Percentiles rank a stretch among this genome's conserved stretches.
phyloP scores from a whole-genome alignment of 2,888 invertebrate genomes.

The Ectemnius continuus region DNA sequence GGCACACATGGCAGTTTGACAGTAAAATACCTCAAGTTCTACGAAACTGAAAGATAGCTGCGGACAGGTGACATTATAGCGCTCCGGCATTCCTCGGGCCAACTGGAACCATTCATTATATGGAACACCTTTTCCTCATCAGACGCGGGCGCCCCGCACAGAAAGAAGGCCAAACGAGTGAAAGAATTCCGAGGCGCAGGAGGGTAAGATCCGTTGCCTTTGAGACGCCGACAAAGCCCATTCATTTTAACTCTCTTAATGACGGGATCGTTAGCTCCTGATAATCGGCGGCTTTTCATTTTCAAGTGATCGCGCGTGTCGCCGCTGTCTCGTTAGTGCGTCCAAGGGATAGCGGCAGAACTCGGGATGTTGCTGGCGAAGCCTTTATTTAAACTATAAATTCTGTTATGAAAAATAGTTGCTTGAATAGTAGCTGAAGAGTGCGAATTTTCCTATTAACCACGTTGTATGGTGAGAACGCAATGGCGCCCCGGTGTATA shows the following conservation, averaged over 20 bases:
- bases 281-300: slow-evolving; percentile 42
- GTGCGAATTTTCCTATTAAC: slow-evolving; percentile 11
- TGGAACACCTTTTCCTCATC: slow-evolving; percentile 66
- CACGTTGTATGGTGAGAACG: slow-evolving; percentile 41
- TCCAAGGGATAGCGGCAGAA: slow-evolving; percentile 4
- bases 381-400: neutral
- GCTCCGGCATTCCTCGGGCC: slow-evolving; percentile 63
- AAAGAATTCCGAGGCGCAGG: slow-evolving; percentile 41
- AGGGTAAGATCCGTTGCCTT: slow-evolving; percentile 42
- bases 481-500: slow-evolving; percentile 60
- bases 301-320: slow-evolving; percentile 27
- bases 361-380: neutral
- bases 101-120: slow-evolving; percentile 68
- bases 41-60: slow-evolving; percentile 22
- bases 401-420: neutral
- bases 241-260: slow-evolving; percentile 60
- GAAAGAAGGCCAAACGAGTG: slow-evolving; percentile 40
- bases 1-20: slow-evolving; percentile 6
- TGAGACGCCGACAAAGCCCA: slow-evolving; percentile 43
- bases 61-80: slow-evolving; percentile 54
- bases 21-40: slow-evolving; percentile 28
- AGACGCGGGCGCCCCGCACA: slow-evolving; percentile 46
- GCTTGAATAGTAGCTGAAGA: neutral
- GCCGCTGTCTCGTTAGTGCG: slow-evolving; percentile 31
- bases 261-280: slow-evolving; percentile 51